Base-by-base conservation (phyloP, 2,888 invertebrate species). In the Arctia plantaginis region DNA sequence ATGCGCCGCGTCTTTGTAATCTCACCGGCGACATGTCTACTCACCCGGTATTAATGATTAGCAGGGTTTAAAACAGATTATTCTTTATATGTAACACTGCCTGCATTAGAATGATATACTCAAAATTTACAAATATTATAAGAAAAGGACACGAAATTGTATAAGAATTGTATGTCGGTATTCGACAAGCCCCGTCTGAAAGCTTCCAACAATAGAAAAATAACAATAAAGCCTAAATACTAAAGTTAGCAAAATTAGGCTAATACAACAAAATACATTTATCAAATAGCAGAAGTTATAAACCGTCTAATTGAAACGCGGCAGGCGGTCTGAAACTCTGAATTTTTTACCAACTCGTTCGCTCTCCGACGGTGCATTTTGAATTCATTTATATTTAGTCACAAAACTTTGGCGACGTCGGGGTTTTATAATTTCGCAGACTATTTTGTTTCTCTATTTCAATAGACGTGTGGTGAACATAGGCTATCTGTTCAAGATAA, bases 291-390 rank as follows among this genome's bases (percentile, higher is more conserved):
- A 66, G 59, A 86, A 81, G 70, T 84, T 85, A 66, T 79, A 82
- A 81, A 75, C 69, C 69, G 67, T 75, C 77, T 83, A 87, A 86
- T 87, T 87, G 85, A 87, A 85, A 86, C 73, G 78, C 80, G 79
- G 77, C 79, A 30, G 77, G 73, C 70, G 71, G 76, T 44, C 47
- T 69, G 64, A 27, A 20, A 55, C 6, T 69, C 75, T 86, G 81
- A 86, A 82, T 86, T 86, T 86, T 86, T 86, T 80, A 86, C 76
- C 67, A 81, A 82, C 79, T 80, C 81, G 67, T 82, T 78, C 80
- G 72, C 33, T 73, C 41, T 73, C 71, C 66, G 66, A 72, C 67
- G 69, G 62, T 71, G 71, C 66, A 33, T 77, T 85, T 76, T 77
- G 72, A 81, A 81, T 79, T 76, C 69, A 66, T 80, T 80, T 82